phyloP scores from a whole-genome alignment of 2,888 invertebrate species.

The Trissolcus japonicus region DNA sequence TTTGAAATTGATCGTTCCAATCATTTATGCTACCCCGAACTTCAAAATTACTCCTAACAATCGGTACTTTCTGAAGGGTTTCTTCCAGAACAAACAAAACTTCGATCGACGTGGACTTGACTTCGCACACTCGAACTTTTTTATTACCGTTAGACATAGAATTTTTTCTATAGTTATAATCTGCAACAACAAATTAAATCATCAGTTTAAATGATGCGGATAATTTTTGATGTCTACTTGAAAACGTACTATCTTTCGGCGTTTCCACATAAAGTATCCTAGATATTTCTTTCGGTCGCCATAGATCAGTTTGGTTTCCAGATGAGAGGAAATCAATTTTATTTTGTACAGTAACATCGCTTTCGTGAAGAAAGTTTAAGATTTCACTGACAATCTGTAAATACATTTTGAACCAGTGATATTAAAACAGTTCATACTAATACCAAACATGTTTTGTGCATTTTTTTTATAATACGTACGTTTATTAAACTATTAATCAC shows the following conservation, averaged over 20 bases:
- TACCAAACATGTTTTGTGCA: no score
- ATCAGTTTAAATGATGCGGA: neutral
- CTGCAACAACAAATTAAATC: slow-evolving; percentile 29
- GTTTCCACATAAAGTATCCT: slow-evolving; percentile 68
- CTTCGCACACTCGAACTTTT: slow-evolving; percentile 64
- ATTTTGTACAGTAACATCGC: slow-evolving; percentile 72
- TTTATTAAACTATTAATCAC: slow-evolving; percentile 84
- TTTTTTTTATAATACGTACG: slow-evolving; percentile 64
- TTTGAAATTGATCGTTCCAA: slow-evolving; percentile 65
- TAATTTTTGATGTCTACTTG: neutral
- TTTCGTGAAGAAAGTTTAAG: slow-evolving; percentile 77
- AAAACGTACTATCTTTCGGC: slow-evolving; percentile 53
- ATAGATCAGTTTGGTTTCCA: slow-evolving; percentile 80
- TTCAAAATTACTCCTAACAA: slow-evolving; percentile 66
- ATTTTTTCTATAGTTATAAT: slow-evolving; percentile 44
- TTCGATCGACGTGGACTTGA: slow-evolving; percentile 66
- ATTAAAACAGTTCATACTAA: neutral
- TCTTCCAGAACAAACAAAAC: slow-evolving; percentile 69
- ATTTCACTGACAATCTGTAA: slow-evolving; percentile 78
- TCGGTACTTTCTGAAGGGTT: slow-evolving; percentile 67
- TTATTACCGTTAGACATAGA: slow-evolving; percentile 25
- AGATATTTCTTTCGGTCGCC: slow-evolving; percentile 83
- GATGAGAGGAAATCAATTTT: slow-evolving; percentile 56
- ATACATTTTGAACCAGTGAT: neutral
- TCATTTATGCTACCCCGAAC: slow-evolving; percentile 65